phyloP scores from a whole-genome alignment of 1,140 invertebrate genomes.

The Antheraea pernyi region DNA sequence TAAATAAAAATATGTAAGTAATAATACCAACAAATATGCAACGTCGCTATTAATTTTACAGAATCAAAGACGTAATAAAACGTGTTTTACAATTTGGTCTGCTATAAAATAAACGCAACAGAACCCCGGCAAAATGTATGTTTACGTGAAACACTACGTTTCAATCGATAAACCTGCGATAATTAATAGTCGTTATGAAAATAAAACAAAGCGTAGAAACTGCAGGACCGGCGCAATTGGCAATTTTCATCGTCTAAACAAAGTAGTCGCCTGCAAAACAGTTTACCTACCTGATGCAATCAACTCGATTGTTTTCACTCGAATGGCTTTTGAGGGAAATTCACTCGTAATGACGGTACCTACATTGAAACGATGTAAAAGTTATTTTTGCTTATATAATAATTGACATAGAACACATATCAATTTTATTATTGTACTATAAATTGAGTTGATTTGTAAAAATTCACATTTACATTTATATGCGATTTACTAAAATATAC shows the following conservation, averaged over 20 bases:
- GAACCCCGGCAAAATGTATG: background rate
- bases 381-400: background rate
- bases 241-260: constrained; percentile 11
- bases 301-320: constrained; percentile 13
- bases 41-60: no score
- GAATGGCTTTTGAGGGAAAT: background rate
- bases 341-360: background rate
- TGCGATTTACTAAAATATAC: no score
- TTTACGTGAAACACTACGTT: background rate
- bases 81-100: no score
- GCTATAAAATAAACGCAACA: no score
- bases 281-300: constrained; percentile 6
- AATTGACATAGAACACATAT: background rate
- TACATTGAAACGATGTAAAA: background rate
- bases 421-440: no score
- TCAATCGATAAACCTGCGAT: background rate
- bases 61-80: no score
- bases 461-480: no score
- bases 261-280: constrained; percentile 9
- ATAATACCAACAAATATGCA: no score
- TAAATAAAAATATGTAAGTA: no score
- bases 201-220: constrained; percentile 3
- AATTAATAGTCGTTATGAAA: constrained; percentile 1
- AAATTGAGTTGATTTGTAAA: no score
- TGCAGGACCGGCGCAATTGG: constrained; percentile 6